A percentile compares a stretch with the other conserved stretches of the same genome.
Conservation (phyloP, 1,140 invertebrate species). For the Prorops nasuta region DNA sequence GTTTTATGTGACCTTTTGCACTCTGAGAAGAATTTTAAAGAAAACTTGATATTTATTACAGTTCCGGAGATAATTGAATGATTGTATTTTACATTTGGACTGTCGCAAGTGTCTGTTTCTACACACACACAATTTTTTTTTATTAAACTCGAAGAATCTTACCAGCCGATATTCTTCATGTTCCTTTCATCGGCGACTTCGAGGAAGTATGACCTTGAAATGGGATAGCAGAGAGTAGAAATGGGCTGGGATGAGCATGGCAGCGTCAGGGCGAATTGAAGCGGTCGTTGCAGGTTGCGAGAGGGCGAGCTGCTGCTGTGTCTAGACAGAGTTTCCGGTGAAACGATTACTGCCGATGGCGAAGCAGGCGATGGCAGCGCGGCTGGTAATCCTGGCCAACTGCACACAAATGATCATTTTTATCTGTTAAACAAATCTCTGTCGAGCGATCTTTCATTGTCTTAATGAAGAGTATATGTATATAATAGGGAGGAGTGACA, state of each 20-base stretch:
- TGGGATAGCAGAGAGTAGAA: slow-evolving; percentile 50
- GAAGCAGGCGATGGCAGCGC: slow-evolving; percentile 68
- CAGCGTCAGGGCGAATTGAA: slow-evolving; percentile 48
- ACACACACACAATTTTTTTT: slow-evolving; percentile 17
- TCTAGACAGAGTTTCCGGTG: slow-evolving; percentile 68
- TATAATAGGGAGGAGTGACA: no score
- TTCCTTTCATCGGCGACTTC: slow-evolving; percentile 47
- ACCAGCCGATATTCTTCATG: slow-evolving; percentile 51
- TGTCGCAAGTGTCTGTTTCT: no score
- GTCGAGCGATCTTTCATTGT: no score
- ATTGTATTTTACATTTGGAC: no score
- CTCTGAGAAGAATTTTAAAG: no score
- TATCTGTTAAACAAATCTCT: background rate
- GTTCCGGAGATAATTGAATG: no score
- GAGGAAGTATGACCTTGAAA: slow-evolving; percentile 45
- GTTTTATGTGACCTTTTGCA: no score
- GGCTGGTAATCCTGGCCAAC: slow-evolving; percentile 53
- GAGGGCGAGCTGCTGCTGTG: slow-evolving; percentile 58
- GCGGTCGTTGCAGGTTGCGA: slow-evolving; percentile 32
- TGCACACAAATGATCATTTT: slow-evolving; percentile 24
- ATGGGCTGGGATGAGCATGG: slow-evolving; percentile 47
- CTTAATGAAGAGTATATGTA: no score
- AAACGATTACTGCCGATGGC: slow-evolving; percentile 70
- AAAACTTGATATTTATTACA: no score
- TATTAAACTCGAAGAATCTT: slow-evolving; percentile 14